A percentile compares a stretch with the other conserved stretches of the same genome.
Evolutionary conservation across 2,113 vertebrate genomes (phyloP).

Genomic region (Pygoscelis antarcticus): DNA sequence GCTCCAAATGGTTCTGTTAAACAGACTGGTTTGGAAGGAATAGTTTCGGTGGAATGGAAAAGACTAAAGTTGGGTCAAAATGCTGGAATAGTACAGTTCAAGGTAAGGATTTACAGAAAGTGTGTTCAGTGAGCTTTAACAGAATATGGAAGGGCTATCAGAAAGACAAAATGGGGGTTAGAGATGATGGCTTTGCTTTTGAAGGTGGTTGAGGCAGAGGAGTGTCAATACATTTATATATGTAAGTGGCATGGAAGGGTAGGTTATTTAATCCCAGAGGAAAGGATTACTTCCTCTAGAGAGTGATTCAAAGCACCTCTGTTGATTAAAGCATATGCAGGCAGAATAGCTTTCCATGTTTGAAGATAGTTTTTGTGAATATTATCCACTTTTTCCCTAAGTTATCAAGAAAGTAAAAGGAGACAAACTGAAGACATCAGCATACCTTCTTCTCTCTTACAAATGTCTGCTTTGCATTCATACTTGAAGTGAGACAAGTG

Average conservation of each 20-base stretch:
- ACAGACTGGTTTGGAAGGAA: not conserved
- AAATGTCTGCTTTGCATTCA: not conserved
- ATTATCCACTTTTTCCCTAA: not conserved
- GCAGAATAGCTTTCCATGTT: not conserved
- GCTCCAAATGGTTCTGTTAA: not conserved
- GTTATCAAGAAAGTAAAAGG: not conserved
- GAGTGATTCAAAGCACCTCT: not conserved
- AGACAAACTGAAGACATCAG: not conserved
- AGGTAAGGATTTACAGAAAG: not conserved
- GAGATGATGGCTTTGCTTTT: not conserved
- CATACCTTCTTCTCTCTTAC: not conserved
- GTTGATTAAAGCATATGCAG: not conserved
- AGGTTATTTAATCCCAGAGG: not conserved
- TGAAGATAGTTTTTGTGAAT: not conserved
- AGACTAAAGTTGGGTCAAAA: not conserved
- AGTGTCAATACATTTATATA: not conserved
- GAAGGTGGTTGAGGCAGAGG: not conserved
- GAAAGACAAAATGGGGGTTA: not conserved
- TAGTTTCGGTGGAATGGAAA: not conserved
- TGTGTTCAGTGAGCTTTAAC: not conserved
- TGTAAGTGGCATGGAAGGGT: not conserved
- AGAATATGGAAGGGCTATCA: not conserved
- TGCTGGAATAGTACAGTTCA: not conserved
- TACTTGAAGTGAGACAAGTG: not conserved
- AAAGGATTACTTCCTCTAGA: not conserved